A percentile compares a stretch with the other conserved stretches of the same genome.
Conservation (phyloP, 2,113 vertebrate species). For the Eubucco bourcierii region DNA sequence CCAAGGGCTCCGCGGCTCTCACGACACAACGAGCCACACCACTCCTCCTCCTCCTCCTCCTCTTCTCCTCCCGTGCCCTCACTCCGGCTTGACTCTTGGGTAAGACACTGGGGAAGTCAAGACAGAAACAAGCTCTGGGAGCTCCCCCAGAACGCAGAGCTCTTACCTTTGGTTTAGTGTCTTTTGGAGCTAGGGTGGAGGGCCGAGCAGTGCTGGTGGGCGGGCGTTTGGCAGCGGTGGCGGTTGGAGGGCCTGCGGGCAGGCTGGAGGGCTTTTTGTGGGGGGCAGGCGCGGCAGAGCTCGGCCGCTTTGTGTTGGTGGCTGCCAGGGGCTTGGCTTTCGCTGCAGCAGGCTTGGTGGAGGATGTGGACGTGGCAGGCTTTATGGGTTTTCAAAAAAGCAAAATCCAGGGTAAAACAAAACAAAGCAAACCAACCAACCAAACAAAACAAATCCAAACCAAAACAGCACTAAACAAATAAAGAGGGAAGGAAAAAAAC, state of each 20-base stretch:
- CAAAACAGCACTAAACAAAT: not conserved
- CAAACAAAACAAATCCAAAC: conserved; percentile 44
- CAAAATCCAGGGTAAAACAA: conserved; percentile 60
- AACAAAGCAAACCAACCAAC: not conserved
- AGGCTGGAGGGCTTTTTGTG: conserved; percentile 85
- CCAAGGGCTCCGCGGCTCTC: not conserved
- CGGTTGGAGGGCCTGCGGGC: conserved; percentile 60
- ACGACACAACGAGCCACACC: rapidly evolving
- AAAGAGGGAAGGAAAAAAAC: conserved; percentile 25
- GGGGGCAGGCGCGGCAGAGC: conserved; percentile 67
- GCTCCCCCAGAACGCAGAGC: not conserved
- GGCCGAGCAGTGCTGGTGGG: conserved; percentile 48
- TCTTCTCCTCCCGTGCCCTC: rapidly evolving
- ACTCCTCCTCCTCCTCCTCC: too few species aligned
- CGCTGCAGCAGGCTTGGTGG: conserved; percentile 73
- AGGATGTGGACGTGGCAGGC: conserved; percentile 69
- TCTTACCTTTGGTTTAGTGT: conserved; percentile 88
- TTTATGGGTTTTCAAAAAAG: conserved; percentile 64
- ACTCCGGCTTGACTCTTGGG: rapidly evolving
- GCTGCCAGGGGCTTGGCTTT: conserved; percentile 76
- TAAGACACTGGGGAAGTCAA: rapidly evolving
- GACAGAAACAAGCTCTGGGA: rapidly evolving
- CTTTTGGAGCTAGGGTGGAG: conserved; percentile 72
- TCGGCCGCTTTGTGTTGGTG: conserved; percentile 77
- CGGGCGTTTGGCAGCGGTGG: conserved; percentile 74